Base-by-base conservation (phyloP, 2,888 invertebrate species). In the Myopa tessellatipennis region DNA sequence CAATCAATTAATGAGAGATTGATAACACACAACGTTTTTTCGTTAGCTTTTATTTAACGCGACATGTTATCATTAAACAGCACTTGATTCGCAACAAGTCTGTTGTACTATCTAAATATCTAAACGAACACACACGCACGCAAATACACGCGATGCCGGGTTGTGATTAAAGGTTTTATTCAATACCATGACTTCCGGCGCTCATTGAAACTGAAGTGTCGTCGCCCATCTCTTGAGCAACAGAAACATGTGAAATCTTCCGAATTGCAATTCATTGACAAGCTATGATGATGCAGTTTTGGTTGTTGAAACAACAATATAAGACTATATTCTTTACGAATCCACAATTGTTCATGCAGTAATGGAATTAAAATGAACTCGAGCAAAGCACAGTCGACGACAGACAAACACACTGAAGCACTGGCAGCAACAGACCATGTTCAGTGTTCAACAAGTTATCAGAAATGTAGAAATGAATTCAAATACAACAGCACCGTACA, bases 241-340 rank as follows among this genome's bases (percentile, higher is more conserved):
- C 83, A 83, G 77, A 83, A 83, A 71, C 83, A 83, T 75, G 81
- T 81, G 77, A 83, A 83, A 68, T 80, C 80, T 45, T 82, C 77
- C 7, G 77, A 77, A 74, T 77, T 80, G 38, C 81, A 82, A 71
- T 79, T 78, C 80, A 83, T 74, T 70, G 82, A 80, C 76, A 79
- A 38, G 38, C 14, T 1, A 26, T 10, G 3, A 14, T 63, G 12
- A 63, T 10, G 16, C 55, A 16, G 16, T 55, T 55, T 18, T 60
- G 60, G 16, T 2, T 60, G 60, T 14, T 60, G 16, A 10, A n/a
- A 16, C 7, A 1, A 60, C 60, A 18, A n/a, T 60, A 14, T 6
- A 58, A 58, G 6, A n/a, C 8, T 50, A 1, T 50, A 50, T 50
- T 50, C 50, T 14, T 50, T 14, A 10, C 45, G 45, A 45, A 26